These are phyloP conservation scores for Perognathus longimembris DNA, from an alignment of 2,113 vertebrate genomes.

Conservation along the genomic window DNA sequence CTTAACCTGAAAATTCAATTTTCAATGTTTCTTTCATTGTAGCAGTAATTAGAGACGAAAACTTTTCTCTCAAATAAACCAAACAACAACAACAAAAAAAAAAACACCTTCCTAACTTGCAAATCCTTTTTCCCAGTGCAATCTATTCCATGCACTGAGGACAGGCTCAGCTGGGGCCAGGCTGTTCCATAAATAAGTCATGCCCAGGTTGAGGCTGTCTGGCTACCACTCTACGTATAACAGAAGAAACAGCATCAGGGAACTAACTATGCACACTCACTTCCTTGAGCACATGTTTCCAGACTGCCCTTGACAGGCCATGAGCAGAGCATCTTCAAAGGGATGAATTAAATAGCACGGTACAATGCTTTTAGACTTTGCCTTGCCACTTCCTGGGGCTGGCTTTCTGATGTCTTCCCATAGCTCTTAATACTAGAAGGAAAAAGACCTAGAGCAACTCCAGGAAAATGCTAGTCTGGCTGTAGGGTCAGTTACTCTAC, in stretches of 20 bases:
- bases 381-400: neutral
- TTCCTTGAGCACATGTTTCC: constrained; percentile 53
- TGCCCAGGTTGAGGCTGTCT: neutral
- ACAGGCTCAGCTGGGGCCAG: constrained; percentile 9
- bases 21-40: constrained; percentile 22
- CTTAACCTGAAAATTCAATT: constrained; percentile 1
- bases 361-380: neutral
- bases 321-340: constrained; percentile 45
- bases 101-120: constrained; percentile 46
- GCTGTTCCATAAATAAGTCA: constrained; percentile 64
- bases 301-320: constrained; percentile 71
- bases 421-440: neutral
- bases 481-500: neutral
- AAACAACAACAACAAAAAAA: too few relatives aligned
- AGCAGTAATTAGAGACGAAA: constrained; percentile 37
- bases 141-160: neutral
- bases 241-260: neutral
- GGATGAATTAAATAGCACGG: neutral
- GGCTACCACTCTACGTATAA: constrained; percentile 32
- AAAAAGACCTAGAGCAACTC: neutral
- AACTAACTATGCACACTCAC: constrained; percentile 38
- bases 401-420: neutral
- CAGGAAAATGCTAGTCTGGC: neutral
- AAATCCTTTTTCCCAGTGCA: constrained; percentile 42
- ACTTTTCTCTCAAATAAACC: constrained; percentile 40